Conservation (phyloP, 2,888 invertebrate species). For the Amorpha juglandis region DNA sequence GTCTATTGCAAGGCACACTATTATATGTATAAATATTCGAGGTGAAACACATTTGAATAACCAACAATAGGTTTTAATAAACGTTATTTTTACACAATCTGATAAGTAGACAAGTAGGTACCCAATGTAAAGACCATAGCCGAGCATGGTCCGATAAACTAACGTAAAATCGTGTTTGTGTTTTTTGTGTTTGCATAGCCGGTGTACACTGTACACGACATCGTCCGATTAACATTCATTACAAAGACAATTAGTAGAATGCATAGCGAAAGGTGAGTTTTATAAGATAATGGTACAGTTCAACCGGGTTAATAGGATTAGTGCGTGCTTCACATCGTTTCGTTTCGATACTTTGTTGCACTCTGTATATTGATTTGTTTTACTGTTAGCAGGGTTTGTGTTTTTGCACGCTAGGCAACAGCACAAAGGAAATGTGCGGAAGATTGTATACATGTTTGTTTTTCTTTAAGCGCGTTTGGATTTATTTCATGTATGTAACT, state of each 20-base stretch:
- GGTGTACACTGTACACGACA: constrained; percentile 44
- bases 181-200: constrained; percentile 21
- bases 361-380: constrained; percentile 25
- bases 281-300: constrained; percentile 59
- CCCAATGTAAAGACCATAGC: too few relatives aligned
- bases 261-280: constrained; percentile 60
- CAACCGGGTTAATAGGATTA: constrained; percentile 67
- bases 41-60: too few relatives aligned
- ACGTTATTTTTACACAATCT: too few relatives aligned
- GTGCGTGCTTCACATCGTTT: constrained; percentile 58
- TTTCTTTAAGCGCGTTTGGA: neutral
- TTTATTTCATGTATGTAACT: neutral
- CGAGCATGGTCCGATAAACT: neutral
- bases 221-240: constrained; percentile 53
- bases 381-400: constrained; percentile 9
- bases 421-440: neutral
- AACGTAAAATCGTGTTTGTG: constrained; percentile 21
- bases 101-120: too few relatives aligned
- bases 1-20: too few relatives aligned
- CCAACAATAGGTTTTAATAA: too few relatives aligned
- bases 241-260: constrained; percentile 51
- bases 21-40: too few relatives aligned
- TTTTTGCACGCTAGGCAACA: constrained; percentile 10
- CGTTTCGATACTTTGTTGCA: constrained; percentile 44
- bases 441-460: neutral